A percentile compares a stretch with the other conserved stretches of the same genome.
Evolutionary conservation across 2,888 invertebrate species (phyloP).

Genomic region (Ptychoptera contaminata): DNA sequence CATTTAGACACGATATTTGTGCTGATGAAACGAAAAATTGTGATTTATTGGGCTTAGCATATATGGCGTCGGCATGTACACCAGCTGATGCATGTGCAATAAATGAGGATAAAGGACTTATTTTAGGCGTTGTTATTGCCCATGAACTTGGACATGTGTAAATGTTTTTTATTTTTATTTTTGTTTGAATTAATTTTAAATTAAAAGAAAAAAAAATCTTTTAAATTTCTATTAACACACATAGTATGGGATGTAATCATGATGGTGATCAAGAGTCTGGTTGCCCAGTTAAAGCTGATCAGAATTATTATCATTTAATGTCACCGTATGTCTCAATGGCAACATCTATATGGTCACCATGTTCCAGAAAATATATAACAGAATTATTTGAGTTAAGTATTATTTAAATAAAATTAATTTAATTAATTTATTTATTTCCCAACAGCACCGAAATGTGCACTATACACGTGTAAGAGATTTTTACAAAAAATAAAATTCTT

Average conservation of each 20-base stretch:
- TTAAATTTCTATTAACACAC: not conserved
- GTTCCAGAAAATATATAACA: conserved; percentile 38
- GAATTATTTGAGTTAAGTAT: conserved; percentile 36
- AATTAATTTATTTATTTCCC: no score
- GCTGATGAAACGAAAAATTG: conserved; percentile 30
- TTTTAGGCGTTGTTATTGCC: conserved; percentile 44
- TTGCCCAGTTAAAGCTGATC: conserved; percentile 30
- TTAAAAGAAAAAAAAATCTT: conserved; percentile 2
- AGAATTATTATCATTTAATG: conserved; percentile 41
- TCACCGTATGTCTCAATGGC: conserved; percentile 36
- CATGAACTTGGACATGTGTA: conserved; percentile 58
- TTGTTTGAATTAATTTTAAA: conserved; percentile 3
- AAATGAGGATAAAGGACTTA: conserved; percentile 50
- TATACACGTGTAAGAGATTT: no score
- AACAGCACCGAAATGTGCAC: no score
- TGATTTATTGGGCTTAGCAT: conserved; percentile 48
- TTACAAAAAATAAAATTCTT: no score
- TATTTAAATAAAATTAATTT: no score
- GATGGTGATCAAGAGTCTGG: conserved; percentile 27
- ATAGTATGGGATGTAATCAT: conserved; percentile 32
- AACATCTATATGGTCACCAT: conserved; percentile 39
- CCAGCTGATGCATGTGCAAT: conserved; percentile 44
- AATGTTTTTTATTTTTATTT: conserved; percentile 21
- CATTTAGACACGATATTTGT: conserved; percentile 40
- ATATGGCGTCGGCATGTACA: conserved; percentile 47